These are phyloP conservation scores for Callorhinus ursinus DNA, from an alignment of 2,113 vertebrate genomes.

Conservation along the genomic window DNA sequence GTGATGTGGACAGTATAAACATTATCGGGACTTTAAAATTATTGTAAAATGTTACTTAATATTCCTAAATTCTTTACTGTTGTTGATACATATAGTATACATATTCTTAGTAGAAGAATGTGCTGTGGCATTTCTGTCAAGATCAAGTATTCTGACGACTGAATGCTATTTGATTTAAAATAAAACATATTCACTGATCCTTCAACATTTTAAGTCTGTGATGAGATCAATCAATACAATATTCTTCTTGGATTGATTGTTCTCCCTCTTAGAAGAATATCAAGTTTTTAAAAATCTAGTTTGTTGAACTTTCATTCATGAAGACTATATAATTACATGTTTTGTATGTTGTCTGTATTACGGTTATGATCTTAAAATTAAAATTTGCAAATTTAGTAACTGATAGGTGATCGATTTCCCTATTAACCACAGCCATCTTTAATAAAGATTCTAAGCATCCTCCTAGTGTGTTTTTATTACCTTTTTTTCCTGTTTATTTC, in stretches of 20 bases:
- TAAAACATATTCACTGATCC: conserved; percentile 74
- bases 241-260: conserved; percentile 70
- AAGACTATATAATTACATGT: conserved; percentile 66
- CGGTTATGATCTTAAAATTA: not conserved
- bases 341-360: not conserved
- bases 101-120: not conserved
- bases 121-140: conserved; percentile 4
- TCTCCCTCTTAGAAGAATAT: conserved; percentile 43
- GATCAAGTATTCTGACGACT: conserved; percentile 56
- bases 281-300: conserved; percentile 63
- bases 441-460: conserved; percentile 5
- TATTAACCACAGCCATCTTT: not conserved
- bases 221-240: conserved; percentile 81
- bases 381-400: not conserved
- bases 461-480: not conserved
- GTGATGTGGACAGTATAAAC: not conserved
- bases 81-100: not conserved
- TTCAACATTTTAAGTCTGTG: conserved; percentile 76
- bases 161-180: conserved; percentile 72
- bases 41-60: not conserved
- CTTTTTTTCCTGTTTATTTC: not conserved
- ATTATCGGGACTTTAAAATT: not conserved
- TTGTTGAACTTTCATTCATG: conserved; percentile 74
- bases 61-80: not conserved
- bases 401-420: not conserved